Evolutionary conservation across 1,140 invertebrate genomes (phyloP), one percentile per base, ranked within the genome.

Genomic region (Spodoptera litura): DNA sequence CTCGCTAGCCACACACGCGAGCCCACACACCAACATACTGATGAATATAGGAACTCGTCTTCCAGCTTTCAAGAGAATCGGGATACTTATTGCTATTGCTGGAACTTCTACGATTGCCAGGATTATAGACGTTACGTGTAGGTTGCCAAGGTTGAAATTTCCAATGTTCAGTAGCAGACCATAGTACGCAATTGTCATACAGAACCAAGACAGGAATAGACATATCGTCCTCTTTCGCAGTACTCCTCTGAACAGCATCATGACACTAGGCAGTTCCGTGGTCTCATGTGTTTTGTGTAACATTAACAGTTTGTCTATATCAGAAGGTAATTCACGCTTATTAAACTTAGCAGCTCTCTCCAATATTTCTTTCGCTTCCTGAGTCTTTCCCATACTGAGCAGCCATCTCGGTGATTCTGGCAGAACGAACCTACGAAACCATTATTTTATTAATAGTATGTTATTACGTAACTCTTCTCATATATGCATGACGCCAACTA

Each of bases 321-420:
- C 96, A 1, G 93, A 83, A 4, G 96, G 96, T 25, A 96, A 86
- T 78, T 95, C 91, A 53, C 94, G 95, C 74, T 95, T 95, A 88
- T 97, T 97, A 77, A 96, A 96, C 58, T 93, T 95, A 2, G 97
- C 97, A 3, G 97, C 97, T 82, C 95, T 95, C 87, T 96, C 91
- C 62, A 98, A 90, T 74, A 98, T 96, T 58, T 89, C 89, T 80
- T 96, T 95, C 0, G 97, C 97, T 95, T 97, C 96, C 59, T 96
- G 95, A 4, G 95, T 95, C 81, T 96, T 95, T 62, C 97, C 97
- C 88, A 97, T 96, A 31, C 97, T 96, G 38, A 98, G 89, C 20
- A 98, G 92, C 98, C 98, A 98, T 81, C 97, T 95, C 11, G 98
- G 97, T 4, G 97, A 98, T 95, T 98, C 97, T 2, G 97, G 97